Conservation (phyloP, 1,140 invertebrate species). For the Onthophagus taurus region DNA sequence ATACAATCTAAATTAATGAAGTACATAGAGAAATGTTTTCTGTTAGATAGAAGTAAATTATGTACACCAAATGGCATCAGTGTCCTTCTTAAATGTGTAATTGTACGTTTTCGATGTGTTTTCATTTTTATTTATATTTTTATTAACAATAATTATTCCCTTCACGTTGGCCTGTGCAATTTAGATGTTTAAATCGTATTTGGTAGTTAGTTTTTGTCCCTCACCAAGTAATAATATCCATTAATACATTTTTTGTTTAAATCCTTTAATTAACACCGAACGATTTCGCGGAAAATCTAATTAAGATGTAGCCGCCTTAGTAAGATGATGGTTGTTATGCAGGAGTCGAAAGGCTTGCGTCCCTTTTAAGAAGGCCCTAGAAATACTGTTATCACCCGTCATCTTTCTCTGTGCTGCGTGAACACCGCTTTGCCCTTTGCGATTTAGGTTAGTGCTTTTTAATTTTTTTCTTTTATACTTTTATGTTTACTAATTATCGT, state of each 20-base stretch:
- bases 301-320: slow-evolving; percentile 19
- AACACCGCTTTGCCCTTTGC: slow-evolving; percentile 34
- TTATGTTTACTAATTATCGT: slow-evolving; percentile 10
- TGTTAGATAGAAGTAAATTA: slow-evolving; percentile 8
- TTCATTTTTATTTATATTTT: too few species aligned
- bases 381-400: slow-evolving; percentile 57
- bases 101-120: too few species aligned
- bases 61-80: slow-evolving; percentile 36
- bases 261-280: too few species aligned
- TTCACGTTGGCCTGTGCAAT: too few species aligned
- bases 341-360: slow-evolving; percentile 51
- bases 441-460: slow-evolving; percentile 36
- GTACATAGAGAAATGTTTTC: background rate
- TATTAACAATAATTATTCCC: too few species aligned
- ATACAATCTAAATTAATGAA: background rate
- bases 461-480: slow-evolving; percentile 26
- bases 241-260: too few species aligned
- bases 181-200: too few species aligned
- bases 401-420: slow-evolving; percentile 59
- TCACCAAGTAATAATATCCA: too few species aligned
- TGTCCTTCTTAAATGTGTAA: slow-evolving; percentile 29
- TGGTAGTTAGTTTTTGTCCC: too few species aligned
- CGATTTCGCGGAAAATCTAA: too few species aligned
- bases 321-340: slow-evolving; percentile 42
- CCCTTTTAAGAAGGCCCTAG: slow-evolving; percentile 57